Evolutionary conservation across 2,797 vertebrate species (phyloP).

Genomic region (Presbytis comata): DNA sequence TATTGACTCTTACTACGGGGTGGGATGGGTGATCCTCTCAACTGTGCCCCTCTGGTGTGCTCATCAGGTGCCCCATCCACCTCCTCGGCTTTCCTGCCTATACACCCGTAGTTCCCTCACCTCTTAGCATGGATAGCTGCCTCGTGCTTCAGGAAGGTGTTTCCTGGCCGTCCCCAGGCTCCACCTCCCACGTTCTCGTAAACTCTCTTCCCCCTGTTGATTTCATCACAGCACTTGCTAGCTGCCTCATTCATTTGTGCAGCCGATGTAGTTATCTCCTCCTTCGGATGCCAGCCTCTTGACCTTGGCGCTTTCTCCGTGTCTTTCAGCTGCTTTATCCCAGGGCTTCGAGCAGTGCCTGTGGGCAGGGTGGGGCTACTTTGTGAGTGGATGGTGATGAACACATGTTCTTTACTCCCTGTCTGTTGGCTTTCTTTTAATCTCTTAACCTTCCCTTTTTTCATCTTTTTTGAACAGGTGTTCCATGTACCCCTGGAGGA

Average conservation of each 20-base stretch:
- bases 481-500: slow-evolving; percentile 99
- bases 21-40: neutral
- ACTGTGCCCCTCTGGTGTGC: neutral
- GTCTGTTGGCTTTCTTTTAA: neutral
- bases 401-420: neutral
- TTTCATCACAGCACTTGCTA: neutral
- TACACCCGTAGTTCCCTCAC: neutral
- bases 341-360: neutral
- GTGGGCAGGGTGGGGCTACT: neutral
- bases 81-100: neutral
- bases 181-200: too few species aligned
- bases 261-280: rapidly evolving
- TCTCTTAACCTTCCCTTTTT: neutral
- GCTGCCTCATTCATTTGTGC: neutral
- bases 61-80: neutral
- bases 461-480: slow-evolving; percentile 87
- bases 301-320: rapidly evolving
- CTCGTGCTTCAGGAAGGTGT: neutral
- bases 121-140: neutral
- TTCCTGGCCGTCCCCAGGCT: neutral
- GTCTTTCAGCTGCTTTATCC: neutral
- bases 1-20: rapidly evolving
- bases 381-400: neutral
- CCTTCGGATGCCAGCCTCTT: neutral
- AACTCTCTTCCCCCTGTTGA: neutral